Evolutionary conservation across 2,113 vertebrate genomes (phyloP).

Genomic region (Climacteris rufus): DNA sequence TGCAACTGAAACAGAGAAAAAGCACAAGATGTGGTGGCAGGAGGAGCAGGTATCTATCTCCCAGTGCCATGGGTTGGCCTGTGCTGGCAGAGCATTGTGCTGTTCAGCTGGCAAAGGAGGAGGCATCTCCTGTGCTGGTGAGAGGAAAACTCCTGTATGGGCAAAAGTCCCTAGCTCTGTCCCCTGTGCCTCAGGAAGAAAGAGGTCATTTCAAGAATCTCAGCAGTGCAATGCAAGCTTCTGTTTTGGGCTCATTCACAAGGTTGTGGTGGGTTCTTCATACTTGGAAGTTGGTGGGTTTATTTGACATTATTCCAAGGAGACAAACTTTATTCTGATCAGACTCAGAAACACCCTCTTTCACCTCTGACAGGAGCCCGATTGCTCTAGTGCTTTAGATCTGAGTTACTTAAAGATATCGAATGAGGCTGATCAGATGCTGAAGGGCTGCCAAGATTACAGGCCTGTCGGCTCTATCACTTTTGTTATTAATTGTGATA

Average conservation of each 20-base stretch:
- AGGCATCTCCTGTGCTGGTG: fast-evolving
- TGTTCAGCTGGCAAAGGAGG: neutral
- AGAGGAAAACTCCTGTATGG: neutral
- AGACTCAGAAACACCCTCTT: slow-evolving; percentile 58
- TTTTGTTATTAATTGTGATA: slow-evolving; percentile 59
- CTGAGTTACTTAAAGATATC: slow-evolving; percentile 35
- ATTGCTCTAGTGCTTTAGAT: slow-evolving; percentile 59
- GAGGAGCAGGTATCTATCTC: neutral
- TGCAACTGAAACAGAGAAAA: neutral
- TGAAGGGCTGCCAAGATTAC: slow-evolving; percentile 62
- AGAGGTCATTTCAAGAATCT: neutral
- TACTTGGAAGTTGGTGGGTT: neutral
- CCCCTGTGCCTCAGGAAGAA: neutral
- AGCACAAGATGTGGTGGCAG: neutral
- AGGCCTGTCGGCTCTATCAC: slow-evolving; percentile 9
- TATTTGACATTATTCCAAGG: neutral
- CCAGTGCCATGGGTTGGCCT: fast-evolving
- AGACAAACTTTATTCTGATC: slow-evolving; percentile 23
- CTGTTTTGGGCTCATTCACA: neutral
- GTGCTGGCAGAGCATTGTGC: neutral
- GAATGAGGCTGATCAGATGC: slow-evolving; percentile 45
- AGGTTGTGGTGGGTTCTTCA: neutral
- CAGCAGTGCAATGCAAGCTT: fast-evolving
- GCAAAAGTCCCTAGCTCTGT: neutral
- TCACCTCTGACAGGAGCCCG: slow-evolving; percentile 47